These are phyloP conservation scores for Zalophus californianus DNA, from an alignment of 2,797 vertebrate genomes.

Conservation along the genomic window DNA sequence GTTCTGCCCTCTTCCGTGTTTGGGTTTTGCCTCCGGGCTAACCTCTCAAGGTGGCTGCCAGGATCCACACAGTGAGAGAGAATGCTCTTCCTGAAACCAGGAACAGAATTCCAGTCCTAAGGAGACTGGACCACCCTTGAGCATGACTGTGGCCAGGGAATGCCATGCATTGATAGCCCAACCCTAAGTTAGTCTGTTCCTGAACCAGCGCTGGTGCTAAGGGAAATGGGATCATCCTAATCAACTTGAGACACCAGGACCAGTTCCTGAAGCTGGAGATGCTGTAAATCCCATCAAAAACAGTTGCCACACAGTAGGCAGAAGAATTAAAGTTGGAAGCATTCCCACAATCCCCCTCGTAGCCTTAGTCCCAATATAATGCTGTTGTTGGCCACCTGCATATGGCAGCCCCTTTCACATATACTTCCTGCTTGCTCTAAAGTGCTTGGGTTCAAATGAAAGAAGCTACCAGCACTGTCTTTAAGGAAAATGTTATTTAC, in stretches of 20 bases:
- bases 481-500: constrained; percentile 11
- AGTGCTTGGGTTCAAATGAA: constrained; percentile 31
- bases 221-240: not conserved
- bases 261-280: not conserved
- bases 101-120: not conserved
- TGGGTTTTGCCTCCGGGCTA: not conserved
- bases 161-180: not conserved
- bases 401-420: not conserved
- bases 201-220: not conserved
- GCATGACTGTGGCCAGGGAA: not conserved
- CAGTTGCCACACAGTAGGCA: not conserved
- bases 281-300: not conserved
- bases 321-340: not conserved
- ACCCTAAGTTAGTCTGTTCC: not conserved
- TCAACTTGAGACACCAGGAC: not conserved
- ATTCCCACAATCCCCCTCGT: not conserved
- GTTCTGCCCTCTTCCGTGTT: not conserved
- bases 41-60: not conserved
- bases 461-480: not conserved
- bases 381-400: not conserved
- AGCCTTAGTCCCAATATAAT: not conserved
- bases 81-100: not conserved
- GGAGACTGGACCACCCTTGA: not conserved
- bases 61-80: not conserved
- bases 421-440: not conserved